Conservation (phyloP, 2,113 vertebrate genomes). For the Callithrix jacchus region DNA sequence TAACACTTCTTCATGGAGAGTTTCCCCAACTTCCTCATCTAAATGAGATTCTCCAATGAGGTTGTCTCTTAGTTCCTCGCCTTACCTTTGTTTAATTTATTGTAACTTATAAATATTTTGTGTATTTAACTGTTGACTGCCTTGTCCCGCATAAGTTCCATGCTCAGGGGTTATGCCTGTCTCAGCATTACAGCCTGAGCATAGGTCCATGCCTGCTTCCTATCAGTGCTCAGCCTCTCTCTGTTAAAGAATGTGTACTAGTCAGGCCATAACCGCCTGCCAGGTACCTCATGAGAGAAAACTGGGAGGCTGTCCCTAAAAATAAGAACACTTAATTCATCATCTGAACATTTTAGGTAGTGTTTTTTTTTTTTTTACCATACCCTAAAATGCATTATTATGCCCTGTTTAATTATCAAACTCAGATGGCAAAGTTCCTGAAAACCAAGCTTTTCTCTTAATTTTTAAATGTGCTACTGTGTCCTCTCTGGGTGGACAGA, state of each 20-base stretch:
- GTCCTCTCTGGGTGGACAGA: background rate
- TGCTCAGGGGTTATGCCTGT: background rate
- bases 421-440: constrained; percentile 17
- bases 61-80: background rate
- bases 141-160: background rate
- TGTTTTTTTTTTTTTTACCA: constrained; percentile 36
- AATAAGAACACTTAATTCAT: constrained; percentile 3
- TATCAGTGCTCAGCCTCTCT: background rate
- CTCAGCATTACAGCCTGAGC: background rate
- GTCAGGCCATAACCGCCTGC: background rate
- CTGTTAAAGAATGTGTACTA: background rate
- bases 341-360: constrained; percentile 13
- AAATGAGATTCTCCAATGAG: background rate
- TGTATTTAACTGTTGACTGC: background rate
- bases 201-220: background rate
- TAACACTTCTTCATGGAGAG: background rate
- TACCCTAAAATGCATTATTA: constrained; percentile 34
- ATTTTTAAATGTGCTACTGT: constrained; percentile 10
- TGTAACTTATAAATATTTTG: background rate
- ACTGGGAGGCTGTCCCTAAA: background rate
- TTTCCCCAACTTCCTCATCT: background rate
- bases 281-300: background rate
- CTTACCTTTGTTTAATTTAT: background rate
- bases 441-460: constrained; percentile 41
- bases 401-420: constrained; percentile 34